Conservation (phyloP, 2,797 vertebrate genomes). For the Catamblyrhynchus diadema region DNA sequence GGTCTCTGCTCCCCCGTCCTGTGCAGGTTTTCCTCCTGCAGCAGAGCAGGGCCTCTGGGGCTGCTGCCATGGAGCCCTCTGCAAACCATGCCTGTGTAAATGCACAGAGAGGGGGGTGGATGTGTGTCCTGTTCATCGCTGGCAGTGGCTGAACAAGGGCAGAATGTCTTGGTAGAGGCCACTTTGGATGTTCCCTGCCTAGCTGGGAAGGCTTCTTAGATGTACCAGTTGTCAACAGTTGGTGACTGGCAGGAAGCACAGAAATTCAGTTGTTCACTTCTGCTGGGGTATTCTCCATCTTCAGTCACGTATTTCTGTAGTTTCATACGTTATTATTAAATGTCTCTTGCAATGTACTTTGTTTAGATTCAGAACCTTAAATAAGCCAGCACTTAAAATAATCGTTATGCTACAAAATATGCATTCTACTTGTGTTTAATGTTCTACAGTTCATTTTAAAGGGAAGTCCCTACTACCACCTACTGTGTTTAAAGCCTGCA, state of each 20-base stretch:
- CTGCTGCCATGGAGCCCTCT: not conserved
- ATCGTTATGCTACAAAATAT: not conserved
- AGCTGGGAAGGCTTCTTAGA: not conserved
- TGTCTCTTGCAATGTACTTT: not conserved
- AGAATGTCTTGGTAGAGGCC: not conserved
- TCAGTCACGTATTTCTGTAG: not conserved
- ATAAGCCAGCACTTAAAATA: not conserved
- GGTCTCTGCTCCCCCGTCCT: not conserved
- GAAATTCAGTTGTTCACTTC: not conserved
- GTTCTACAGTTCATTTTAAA: not conserved
- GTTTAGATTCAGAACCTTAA: not conserved
- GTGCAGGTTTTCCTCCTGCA: not conserved
- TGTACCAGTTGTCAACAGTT: not conserved
- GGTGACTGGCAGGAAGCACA: not conserved
- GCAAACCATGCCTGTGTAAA: not conserved
- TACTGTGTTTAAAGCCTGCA: conserved; percentile 44
- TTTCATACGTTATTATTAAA: not conserved
- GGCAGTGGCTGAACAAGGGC: not conserved
- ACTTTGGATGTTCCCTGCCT: not conserved
- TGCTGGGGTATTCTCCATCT: not conserved
- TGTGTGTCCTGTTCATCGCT: rapidly evolving
- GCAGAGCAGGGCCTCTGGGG: not conserved
- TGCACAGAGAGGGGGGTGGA: not conserved
- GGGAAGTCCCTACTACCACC: conserved; percentile 48
- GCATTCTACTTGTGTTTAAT: not conserved